These are phyloP conservation scores for Smutsia gigantea DNA, from an alignment of 2,797 vertebrate genomes.

Conservation along the genomic window DNA sequence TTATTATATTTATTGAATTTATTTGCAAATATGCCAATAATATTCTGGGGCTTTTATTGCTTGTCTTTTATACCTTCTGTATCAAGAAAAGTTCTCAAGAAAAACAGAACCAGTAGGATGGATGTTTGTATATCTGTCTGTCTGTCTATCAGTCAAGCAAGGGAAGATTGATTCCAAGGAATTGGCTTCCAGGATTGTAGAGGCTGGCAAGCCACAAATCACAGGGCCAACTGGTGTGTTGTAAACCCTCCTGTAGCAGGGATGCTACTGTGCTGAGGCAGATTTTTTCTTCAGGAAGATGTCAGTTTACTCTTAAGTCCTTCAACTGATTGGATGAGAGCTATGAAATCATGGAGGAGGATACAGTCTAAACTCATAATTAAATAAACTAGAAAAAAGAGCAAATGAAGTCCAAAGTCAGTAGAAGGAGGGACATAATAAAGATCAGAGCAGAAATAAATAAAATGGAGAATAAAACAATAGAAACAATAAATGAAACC, in stretches of 20 bases:
- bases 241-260: neutral
- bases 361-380: too few relatives aligned
- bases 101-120: neutral
- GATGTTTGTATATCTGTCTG: neutral
- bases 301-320: neutral
- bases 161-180: neutral
- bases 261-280: neutral
- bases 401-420: too few relatives aligned
- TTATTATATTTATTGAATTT: neutral
- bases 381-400: too few relatives aligned
- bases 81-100: neutral
- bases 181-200: neutral
- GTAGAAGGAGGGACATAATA: too few relatives aligned
- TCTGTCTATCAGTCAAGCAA: neutral
- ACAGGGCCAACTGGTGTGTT: neutral
- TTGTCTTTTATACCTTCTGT: neutral
- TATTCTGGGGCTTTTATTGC: neutral
- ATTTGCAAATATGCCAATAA: neutral
- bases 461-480: too few relatives aligned
- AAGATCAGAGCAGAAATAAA: too few relatives aligned
- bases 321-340: neutral
- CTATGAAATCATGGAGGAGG: neutral
- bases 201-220: neutral
- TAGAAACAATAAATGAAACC: too few relatives aligned
- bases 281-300: neutral